phyloP scores from a whole-genome alignment of 1,140 invertebrate genomes.

The Heliothis subflexa region DNA sequence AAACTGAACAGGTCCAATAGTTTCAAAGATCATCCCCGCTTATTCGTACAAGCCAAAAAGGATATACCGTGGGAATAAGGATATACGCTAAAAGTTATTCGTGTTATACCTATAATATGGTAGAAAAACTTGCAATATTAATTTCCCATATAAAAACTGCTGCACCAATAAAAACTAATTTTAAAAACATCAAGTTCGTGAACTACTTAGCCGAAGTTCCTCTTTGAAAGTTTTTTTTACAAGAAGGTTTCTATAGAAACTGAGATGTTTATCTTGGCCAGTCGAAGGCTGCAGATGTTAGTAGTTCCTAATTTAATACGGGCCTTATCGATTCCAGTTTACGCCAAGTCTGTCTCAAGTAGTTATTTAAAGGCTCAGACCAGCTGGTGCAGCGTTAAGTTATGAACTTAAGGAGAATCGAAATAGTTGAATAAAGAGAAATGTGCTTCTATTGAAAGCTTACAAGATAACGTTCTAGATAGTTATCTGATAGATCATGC shows the following conservation, averaged over 20 bases:
- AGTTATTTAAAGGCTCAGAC: slow-evolving; percentile 43
- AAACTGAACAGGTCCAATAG: too few species aligned
- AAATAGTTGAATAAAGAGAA: not conserved
- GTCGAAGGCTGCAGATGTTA: slow-evolving; percentile 19
- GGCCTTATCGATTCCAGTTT: slow-evolving; percentile 48
- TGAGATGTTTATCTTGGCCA: slow-evolving; percentile 27
- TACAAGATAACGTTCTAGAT: too few species aligned
- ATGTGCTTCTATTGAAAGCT: too few species aligned
- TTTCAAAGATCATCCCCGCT: too few species aligned
- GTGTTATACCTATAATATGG: too few species aligned
- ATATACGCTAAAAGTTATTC: too few species aligned
- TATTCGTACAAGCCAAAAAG: too few species aligned
- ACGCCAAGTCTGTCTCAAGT: slow-evolving; percentile 34
- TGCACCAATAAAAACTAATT: slow-evolving; percentile 6
- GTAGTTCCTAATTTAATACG: slow-evolving; percentile 47
- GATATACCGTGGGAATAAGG: too few species aligned
- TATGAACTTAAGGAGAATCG: slow-evolving; percentile 1
- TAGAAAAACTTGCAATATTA: too few species aligned
- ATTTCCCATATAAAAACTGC: not conserved
- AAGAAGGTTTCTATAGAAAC: not conserved
- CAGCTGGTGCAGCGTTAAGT: slow-evolving; percentile 21
- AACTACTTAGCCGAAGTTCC: not conserved
- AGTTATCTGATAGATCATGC: too few species aligned
- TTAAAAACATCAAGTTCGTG: slow-evolving; percentile 3
- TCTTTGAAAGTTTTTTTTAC: not conserved